Conservation (phyloP, 2,888 invertebrate species). For the Kuschelorhynchus macadamiae region DNA sequence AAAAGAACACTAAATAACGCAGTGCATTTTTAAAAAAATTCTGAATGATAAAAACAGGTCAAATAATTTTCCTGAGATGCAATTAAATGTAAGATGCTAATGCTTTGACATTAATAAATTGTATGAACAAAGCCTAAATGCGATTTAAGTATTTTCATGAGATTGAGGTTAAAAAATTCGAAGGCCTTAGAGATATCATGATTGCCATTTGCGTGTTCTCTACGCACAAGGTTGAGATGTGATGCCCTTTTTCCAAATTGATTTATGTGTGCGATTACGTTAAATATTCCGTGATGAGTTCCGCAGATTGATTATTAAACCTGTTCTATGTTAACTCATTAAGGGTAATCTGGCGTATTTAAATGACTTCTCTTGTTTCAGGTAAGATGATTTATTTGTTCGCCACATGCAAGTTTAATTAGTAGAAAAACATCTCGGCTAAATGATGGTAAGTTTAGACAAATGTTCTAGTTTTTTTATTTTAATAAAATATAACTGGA, state of each 20-base stretch:
- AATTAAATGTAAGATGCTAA: too few relatives aligned
- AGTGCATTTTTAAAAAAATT: too few relatives aligned
- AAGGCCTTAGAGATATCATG: constrained; percentile 28
- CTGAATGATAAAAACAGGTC: too few relatives aligned
- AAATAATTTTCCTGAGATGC: too few relatives aligned
- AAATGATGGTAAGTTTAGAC: too few relatives aligned
- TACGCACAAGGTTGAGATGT: constrained; percentile 15
- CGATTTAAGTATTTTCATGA: constrained; percentile 6
- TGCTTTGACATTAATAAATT: too few relatives aligned
- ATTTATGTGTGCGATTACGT: constrained; percentile 30
- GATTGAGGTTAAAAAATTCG: constrained; percentile 36
- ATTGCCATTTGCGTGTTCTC: constrained; percentile 37
- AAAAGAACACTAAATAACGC: too few relatives aligned
- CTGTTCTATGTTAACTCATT: constrained; percentile 7
- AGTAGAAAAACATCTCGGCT: too few relatives aligned
- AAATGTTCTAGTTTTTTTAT: too few relatives aligned
- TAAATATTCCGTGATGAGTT: constrained; percentile 9
- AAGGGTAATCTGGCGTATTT: constrained; percentile 2
- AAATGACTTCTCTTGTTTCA: constrained; percentile 16
- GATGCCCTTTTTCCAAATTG: constrained; percentile 34
- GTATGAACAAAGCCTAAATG: too few relatives aligned
- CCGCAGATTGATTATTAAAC: constrained; percentile 18
- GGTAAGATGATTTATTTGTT: constrained; percentile 24
- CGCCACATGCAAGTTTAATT: neutral
- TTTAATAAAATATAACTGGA: too few relatives aligned